Evolutionary conservation across 2,888 invertebrate genomes (phyloP).

Genomic region (Fragum fragum): DNA sequence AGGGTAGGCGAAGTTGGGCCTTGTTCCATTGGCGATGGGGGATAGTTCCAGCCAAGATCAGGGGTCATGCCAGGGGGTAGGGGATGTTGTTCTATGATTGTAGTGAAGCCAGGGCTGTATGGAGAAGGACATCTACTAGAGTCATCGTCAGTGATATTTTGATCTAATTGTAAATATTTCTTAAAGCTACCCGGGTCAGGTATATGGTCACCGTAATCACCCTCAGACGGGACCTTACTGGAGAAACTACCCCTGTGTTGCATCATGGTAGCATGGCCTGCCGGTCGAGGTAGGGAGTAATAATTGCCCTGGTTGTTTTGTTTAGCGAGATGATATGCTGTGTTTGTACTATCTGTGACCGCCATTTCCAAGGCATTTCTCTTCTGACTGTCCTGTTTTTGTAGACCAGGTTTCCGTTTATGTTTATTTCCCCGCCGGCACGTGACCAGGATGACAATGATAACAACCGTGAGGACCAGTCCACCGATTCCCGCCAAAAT

Average conservation of each 20-base stretch:
- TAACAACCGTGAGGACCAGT: slow-evolving; percentile 75
- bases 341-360: slow-evolving; percentile 69
- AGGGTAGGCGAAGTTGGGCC: slow-evolving; percentile 47
- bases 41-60: slow-evolving; percentile 63
- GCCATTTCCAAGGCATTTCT: slow-evolving; percentile 72
- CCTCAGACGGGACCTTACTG: slow-evolving; percentile 68
- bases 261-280: slow-evolving; percentile 70
- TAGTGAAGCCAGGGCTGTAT: slow-evolving; percentile 66
- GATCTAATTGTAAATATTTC: slow-evolving; percentile 71
- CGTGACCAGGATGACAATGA: slow-evolving; percentile 77
- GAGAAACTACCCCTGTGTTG: slow-evolving; percentile 67
- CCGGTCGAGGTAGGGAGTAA: slow-evolving; percentile 60
- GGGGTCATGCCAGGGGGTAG: slow-evolving; percentile 62
- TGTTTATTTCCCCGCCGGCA: slow-evolving; percentile 68
- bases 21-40: slow-evolving; percentile 25
- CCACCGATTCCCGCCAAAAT: slow-evolving; percentile 83
- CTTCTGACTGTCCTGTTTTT: slow-evolving; percentile 64
- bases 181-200: slow-evolving; percentile 75
- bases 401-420: slow-evolving; percentile 63
- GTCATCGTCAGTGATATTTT: slow-evolving; percentile 72
- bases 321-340: slow-evolving; percentile 60
- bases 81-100: slow-evolving; percentile 63
- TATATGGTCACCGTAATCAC: slow-evolving; percentile 68
- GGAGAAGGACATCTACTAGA: slow-evolving; percentile 66
- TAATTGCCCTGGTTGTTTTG: slow-evolving; percentile 71